Evolutionary conservation across 2,113 vertebrate species (phyloP).

Genomic region (Capra hircus): DNA sequence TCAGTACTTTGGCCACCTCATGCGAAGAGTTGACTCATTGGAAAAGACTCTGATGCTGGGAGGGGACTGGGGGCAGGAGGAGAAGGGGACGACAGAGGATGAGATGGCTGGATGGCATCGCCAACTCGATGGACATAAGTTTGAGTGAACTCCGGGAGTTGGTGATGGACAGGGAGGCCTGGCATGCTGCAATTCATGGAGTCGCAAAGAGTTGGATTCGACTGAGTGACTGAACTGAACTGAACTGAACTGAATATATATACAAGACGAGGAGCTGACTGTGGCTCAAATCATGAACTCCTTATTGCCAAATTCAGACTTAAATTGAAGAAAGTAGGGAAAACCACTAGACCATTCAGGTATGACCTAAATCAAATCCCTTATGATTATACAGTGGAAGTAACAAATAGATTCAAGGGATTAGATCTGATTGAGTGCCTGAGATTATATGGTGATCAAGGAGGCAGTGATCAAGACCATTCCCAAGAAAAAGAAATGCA

Average conservation of each 20-base stretch:
- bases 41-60: too few species aligned
- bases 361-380: neutral
- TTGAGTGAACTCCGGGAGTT: too few species aligned
- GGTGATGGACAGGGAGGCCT: too few species aligned
- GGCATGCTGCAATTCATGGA: too few species aligned
- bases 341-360: neutral
- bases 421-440: neutral
- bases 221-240: too few species aligned
- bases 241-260: neutral
- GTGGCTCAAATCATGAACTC: neutral
- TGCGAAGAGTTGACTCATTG: too few species aligned
- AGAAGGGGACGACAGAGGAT: too few species aligned
- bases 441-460: neutral
- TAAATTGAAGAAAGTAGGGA: neutral
- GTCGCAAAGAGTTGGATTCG: too few species aligned
- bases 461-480: neutral
- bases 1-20: too few species aligned
- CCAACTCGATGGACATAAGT: too few species aligned
- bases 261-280: neutral
- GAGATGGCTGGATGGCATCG: too few species aligned
- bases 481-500: neutral
- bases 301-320: neutral
- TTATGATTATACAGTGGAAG: neutral
- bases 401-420: neutral
- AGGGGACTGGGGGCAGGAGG: too few species aligned